phyloP scores from a whole-genome alignment of 2,797 vertebrate genomes.

The Ataeniobius toweri region DNA sequence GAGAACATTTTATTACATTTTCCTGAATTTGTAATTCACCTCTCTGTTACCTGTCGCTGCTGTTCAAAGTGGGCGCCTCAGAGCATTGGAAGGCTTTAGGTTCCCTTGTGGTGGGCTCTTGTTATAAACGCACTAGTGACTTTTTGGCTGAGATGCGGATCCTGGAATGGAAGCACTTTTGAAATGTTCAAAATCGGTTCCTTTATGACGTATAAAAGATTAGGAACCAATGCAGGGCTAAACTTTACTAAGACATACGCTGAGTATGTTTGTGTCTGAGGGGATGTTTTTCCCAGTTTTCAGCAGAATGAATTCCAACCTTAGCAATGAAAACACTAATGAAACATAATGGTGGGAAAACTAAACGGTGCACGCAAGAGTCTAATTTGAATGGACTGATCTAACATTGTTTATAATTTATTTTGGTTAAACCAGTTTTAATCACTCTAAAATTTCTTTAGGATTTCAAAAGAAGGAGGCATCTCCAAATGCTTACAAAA shows the following conservation, averaged over 20 bases:
- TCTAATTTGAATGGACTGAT: neutral
- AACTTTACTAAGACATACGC: conserved; percentile 5
- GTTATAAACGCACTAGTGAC: no score
- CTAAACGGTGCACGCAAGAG: neutral
- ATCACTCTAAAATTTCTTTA: neutral
- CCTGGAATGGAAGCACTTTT: neutral
- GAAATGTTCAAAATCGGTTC: neutral
- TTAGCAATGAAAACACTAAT: neutral
- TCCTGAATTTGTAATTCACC: conserved; percentile 8
- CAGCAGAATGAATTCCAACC: neutral
- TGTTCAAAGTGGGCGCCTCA: neutral
- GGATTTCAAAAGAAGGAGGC: neutral
- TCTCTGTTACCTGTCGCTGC: conserved; percentile 10
- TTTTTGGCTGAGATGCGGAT: neutral
- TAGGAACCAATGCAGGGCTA: neutral
- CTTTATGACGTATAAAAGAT: neutral
- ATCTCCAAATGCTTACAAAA: conserved; percentile 4
- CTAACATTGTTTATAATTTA: neutral
- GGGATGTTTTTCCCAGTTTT: neutral
- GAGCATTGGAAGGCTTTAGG: conserved; percentile 8
- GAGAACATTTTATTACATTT: conserved; percentile 19
- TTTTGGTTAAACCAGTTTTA: neutral
- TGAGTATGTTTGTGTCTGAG: conserved; percentile 7
- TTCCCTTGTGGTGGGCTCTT: neutral
- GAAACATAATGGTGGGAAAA: neutral